phyloP scores from a whole-genome alignment of 53 echinoderm and acorn worm genomes.

The Holothuria scabra region DNA sequence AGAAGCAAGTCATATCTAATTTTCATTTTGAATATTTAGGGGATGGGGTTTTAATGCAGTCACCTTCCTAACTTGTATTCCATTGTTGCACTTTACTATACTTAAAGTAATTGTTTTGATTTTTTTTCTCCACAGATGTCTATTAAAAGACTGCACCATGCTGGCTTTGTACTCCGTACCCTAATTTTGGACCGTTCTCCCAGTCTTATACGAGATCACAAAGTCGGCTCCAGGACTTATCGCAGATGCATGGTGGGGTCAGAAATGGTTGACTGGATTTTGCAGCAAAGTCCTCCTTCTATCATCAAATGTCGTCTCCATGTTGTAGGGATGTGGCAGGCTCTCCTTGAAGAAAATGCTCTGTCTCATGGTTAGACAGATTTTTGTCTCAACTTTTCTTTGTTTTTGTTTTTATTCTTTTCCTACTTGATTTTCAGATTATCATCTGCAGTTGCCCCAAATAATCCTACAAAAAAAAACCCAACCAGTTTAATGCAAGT shows the following conservation, averaged over 20 bases:
- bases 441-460: no score
- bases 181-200: constrained; percentile 84
- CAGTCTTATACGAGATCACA: constrained; percentile 90
- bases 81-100: no score
- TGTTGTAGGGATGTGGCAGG: constrained; percentile 98
- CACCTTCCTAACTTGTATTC: no score
- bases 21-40: no score
- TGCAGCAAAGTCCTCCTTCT: constrained; percentile 86
- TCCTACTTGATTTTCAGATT: no score
- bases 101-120: no score
- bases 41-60: no score
- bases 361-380: constrained; percentile 40
- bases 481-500: no score
- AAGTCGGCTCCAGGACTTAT: constrained; percentile 89
- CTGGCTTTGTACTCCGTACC: constrained; percentile 88
- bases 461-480: no score
- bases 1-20: no score
- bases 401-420: no score
- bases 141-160: constrained; percentile 79
- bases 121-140: constrained; percentile 65
- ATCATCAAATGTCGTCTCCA: constrained; percentile 90
- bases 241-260: constrained; percentile 91
- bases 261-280: constrained; percentile 99
- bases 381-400: no score
- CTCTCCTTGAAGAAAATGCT: constrained; percentile 83